Evolutionary conservation across 2,113 vertebrate species (phyloP), one percentile per base, ranked within the genome.

Genomic region (Crocuta crocuta): DNA sequence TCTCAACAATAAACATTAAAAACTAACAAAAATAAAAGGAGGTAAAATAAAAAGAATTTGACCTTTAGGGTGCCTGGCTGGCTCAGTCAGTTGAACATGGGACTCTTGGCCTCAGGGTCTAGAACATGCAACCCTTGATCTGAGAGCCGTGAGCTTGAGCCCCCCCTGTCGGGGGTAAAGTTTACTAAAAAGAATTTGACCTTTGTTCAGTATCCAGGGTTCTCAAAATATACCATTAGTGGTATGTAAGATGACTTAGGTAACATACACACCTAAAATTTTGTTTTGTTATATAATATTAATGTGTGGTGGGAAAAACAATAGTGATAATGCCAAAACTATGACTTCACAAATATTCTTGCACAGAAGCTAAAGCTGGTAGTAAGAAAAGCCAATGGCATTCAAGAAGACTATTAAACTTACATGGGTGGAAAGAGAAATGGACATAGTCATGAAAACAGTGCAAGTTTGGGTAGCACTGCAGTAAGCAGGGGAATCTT

Each of bases 271-370:
- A 79, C 81, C 71, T 53, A 43, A 48, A 31, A 3, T 63, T 81
- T 33, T 50, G 39, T 45, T 33, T 84, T 58, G 35, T 83, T 73
- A 63, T 53, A 15, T 53, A 78, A 28, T 61, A 88, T 95, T 88
- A 91, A 81, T 33, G 35, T 71, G 23, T 71, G 31, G 23, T 83
- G 78, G 83, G 21, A 94, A 92, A 94, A 95, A 76, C 12, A 76
- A 50, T 55, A 97, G 35, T 6, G 48, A 50, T 17, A 68, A 91
- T 43, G 13, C 73, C 66, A 74, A 91, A 95, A 76, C 58, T 50
- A 33, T 74, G 31, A 86, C 15, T 86, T 97, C 80, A 81, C 58
- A 90, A 73, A 90, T 80, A 90, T 90, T 58, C 71, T 93, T 90
- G 19, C 80, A 68, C 89, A 81, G 66, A 94, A 76, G 12, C 53